Conservation (phyloP, 2,888 invertebrate species). For the Capitulum mitella region DNA sequence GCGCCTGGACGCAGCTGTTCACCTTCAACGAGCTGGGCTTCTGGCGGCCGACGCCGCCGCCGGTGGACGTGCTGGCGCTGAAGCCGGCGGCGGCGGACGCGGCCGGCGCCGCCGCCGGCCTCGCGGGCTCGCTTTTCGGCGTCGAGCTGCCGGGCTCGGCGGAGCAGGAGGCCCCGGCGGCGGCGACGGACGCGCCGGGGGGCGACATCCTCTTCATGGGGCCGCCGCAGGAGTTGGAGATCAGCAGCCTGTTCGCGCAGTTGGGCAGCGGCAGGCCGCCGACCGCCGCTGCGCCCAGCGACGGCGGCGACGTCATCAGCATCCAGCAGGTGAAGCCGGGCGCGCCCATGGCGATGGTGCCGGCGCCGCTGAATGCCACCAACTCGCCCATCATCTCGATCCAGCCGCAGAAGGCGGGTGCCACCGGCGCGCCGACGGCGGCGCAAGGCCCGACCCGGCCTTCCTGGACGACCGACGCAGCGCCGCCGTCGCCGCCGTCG, state of each 20-base stretch:
- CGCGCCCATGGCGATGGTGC: neutral
- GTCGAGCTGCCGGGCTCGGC: neutral
- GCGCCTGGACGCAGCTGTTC: neutral
- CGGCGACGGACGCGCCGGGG: neutral
- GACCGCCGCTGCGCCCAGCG: neutral
- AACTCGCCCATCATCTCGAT: neutral
- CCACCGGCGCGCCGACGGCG: neutral
- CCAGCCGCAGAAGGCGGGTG: neutral
- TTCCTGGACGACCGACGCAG: neutral
- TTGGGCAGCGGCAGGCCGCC: neutral
- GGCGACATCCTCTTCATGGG: neutral
- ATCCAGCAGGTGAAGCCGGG: neutral
- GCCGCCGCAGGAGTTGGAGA: neutral
- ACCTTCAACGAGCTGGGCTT: slow-evolving; percentile 7
- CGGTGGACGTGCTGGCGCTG: neutral
- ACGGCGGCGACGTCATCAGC: neutral
- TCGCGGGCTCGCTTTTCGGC: neutral
- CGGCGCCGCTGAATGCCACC: neutral
- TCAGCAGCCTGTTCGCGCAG: neutral
- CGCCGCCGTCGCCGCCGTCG: neutral
- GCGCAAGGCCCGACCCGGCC: neutral
- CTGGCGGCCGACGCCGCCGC: neutral
- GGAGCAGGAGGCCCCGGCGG: neutral
- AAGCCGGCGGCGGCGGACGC: neutral
- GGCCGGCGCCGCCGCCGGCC: neutral